These are phyloP conservation scores for Macquaria ambigua DNA, from an alignment of 2,113 vertebrate species.

Conservation along the genomic window DNA sequence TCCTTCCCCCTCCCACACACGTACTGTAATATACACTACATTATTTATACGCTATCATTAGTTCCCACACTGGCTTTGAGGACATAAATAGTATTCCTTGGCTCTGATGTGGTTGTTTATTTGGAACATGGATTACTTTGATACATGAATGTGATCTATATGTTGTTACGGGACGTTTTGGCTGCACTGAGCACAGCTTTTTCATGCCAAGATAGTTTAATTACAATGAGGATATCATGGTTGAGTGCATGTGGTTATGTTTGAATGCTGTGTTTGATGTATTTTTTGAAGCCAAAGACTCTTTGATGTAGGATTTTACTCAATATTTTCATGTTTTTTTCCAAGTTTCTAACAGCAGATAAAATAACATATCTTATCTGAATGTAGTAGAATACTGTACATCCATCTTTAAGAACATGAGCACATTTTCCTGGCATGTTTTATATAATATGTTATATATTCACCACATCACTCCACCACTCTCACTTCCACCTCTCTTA, in stretches of 20 bases:
- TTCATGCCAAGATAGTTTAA: not conserved
- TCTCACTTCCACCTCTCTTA: not conserved
- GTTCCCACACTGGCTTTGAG: conserved; percentile 7
- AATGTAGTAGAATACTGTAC: not conserved
- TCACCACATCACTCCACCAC: not conserved
- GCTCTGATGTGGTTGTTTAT: conserved; percentile 1
- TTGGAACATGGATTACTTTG: not conserved
- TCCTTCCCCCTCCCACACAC: not conserved
- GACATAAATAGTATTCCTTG: not conserved
- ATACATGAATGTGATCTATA: conserved; percentile 8
- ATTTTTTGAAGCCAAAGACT: not conserved
- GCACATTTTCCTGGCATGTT: not conserved
- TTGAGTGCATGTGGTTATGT: conserved; percentile 18
- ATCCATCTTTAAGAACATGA: not conserved
- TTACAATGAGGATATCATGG: not conserved
- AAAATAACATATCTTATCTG: not conserved
- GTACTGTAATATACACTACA: not conserved
- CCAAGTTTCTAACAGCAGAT: not conserved
- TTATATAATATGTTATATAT: not conserved
- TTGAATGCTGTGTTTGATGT: conserved; percentile 3
- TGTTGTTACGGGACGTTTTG: conserved; percentile 1
- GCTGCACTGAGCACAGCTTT: conserved; percentile 24
- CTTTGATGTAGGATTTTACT: not conserved
- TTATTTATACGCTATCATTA: not conserved
- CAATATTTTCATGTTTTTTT: too few relatives aligned